Evolutionary conservation across 1,140 invertebrate genomes (phyloP), one percentile per base, ranked within the genome.

Genomic region (Spodoptera frugiperda): DNA sequence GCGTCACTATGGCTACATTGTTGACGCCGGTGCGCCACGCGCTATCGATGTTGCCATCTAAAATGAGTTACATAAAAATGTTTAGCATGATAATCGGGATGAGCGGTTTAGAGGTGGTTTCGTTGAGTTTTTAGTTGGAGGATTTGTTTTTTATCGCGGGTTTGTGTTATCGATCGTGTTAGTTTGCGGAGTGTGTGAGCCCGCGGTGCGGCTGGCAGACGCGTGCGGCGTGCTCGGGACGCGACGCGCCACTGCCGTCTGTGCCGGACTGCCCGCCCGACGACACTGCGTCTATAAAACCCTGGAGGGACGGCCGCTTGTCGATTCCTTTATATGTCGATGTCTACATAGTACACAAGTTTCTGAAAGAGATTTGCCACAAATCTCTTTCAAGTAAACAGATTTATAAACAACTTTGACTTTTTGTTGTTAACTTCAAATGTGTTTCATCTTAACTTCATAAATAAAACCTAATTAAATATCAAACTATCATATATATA

Each of bases 1-100:
- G 82, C 86, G 90, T 94, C 91, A 89, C 92, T 94, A 93, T 94
- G 91, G 83, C 90, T 92, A 93, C 92, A 91, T 90, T 93, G 92
- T 93, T 92, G 92, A 92, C 86, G 81, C 89, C 87, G 89, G 87
- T 86, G 77, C 70, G 83, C 74, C 85, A 87, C 81, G 87, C 86
- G 83, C 86, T 85, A 87, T 90, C 84, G 88, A 89, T 86, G 82
- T 81, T 82, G 80, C 70, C 78, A 83, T 82, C 73, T 75, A 44
- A 46, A 14, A 65, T 63, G 30, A 30, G 79, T 77, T 80, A 75
- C 39, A 74, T 78, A 81, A 82, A 87, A 82, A 72, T 46, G 53
- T 78, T n/a, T 55, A 68, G 54, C 70, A 72, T 73, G 70, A 70
- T 78, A 71, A 67, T 77, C 14, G 15, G 59, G 49, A 70, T 78